Base-by-base conservation (phyloP, 2,888 invertebrate species). In the Eudasyphora cyanicolor region DNA sequence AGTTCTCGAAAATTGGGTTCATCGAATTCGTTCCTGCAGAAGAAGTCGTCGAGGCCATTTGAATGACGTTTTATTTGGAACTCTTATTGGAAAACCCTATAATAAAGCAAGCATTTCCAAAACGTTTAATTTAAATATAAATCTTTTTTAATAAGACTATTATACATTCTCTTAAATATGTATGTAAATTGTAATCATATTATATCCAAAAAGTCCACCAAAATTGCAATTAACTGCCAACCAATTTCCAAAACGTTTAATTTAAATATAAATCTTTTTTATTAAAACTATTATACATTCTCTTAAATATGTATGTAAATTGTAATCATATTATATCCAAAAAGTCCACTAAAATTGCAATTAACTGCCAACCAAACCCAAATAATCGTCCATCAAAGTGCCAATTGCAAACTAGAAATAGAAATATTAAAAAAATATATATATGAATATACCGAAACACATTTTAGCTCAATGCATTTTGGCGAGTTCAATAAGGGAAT, bases 371-470 rank as follows among this genome's bases (percentile, higher is more conserved):
- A 95, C 95, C 89, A 95, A 93, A 88, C 99, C 99, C 89, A 99
- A 93, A 92, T 97, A 99, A 93, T 99, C 99, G 89, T 99, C 99
- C 99, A 99, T 99, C 74, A 99, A 93, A 0, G 99, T 99, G 85
- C 99, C 99, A 92, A 99, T 99, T 0, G 99, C 99, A 94, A 99
- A 99, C 97, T 98, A 93, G 89, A 95, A 95, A 87, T 88, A 88
- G 91, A 90, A 89, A 85, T 75, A 57, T 32, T 75, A n/a, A n/a
- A n/a, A n/a, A n/a, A n/a, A n/a, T n/a, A n/a, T n/a, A n/a, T n/a
- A n/a, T n/a, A n/a, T 42, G 14, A 42, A n/a, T n/a, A n/a, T n/a
- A n/a, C n/a, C n/a, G n/a, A n/a, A n/a, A n/a, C n/a, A n/a, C n/a
- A n/a, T n/a, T n/a, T n/a, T n/a, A n/a, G n/a, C n/a, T n/a, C n/a